These are phyloP conservation scores for Caenorhabditis angaria DNA, from an alignment of 2,888 invertebrate species.

Conservation along the genomic window DNA sequence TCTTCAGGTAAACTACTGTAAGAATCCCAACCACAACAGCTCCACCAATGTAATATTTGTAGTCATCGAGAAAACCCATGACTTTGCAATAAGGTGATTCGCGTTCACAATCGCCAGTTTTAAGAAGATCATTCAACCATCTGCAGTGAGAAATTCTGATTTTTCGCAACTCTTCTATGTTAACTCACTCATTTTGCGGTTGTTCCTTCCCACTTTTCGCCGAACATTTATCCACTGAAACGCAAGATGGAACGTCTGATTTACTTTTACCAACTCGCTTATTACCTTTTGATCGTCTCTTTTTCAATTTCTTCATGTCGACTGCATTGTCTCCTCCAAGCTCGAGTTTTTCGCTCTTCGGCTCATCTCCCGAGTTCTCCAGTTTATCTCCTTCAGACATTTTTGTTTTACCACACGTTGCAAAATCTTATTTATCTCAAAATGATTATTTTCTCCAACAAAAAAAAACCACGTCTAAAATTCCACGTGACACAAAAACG, in stretches of 20 bases:
- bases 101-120: not conserved
- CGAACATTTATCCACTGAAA: not conserved
- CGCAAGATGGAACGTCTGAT: slow-evolving; percentile 4
- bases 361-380: too few species aligned
- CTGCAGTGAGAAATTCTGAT: not conserved
- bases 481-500: not conserved
- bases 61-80: not conserved
- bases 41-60: slow-evolving; percentile 7
- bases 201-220: not conserved
- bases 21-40: not conserved
- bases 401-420: not conserved
- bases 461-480: not conserved
- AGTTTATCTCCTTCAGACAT: not conserved
- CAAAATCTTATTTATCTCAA: not conserved
- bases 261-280: not conserved
- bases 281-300: not conserved
- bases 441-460: not conserved
- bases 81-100: not conserved
- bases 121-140: slow-evolving; percentile 11
- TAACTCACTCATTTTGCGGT: slow-evolving; percentile 1
- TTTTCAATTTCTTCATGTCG: not conserved
- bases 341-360: not conserved
- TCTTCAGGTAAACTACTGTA: not conserved
- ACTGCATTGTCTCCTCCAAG: not conserved
- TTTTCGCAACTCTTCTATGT: not conserved